Evolutionary conservation across 2,113 vertebrate genomes (phyloP).

Genomic region (Gavialis gangeticus): DNA sequence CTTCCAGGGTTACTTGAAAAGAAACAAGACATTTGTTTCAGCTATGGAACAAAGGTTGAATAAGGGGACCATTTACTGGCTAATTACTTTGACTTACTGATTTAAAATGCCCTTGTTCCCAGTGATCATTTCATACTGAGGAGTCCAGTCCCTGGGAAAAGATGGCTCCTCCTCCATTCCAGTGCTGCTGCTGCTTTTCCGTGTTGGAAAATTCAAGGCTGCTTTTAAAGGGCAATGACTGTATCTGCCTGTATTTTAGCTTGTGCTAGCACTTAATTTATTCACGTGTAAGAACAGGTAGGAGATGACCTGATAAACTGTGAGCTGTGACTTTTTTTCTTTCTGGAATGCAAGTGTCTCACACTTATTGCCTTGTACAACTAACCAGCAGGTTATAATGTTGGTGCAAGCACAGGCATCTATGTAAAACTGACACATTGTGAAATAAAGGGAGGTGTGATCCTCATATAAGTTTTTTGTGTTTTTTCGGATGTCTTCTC

Average conservation of each 20-base stretch:
- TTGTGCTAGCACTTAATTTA: constrained; percentile 36
- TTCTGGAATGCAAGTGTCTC: neutral
- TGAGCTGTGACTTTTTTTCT: neutral
- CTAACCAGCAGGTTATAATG: neutral
- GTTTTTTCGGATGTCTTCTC: neutral
- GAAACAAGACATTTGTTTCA: neutral
- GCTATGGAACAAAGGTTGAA: neutral
- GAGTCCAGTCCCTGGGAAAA: neutral
- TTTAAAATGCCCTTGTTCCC: neutral
- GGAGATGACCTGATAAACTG: constrained; percentile 13
- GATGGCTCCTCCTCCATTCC: neutral
- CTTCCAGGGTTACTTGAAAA: neutral
- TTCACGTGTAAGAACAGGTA: neutral
- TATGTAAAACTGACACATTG: neutral
- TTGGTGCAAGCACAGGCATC: neutral
- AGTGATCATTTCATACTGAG: neutral
- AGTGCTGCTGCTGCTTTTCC: neutral
- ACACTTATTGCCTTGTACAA: neutral
- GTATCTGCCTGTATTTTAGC: neutral
- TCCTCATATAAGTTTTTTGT: neutral
- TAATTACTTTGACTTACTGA: neutral
- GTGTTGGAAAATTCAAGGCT: neutral
- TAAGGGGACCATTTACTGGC: neutral
- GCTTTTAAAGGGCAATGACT: neutral
- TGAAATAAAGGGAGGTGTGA: constrained; percentile 64